phyloP scores from a whole-genome alignment of 2,797 vertebrate genomes.

The Enteromius treurensis region DNA sequence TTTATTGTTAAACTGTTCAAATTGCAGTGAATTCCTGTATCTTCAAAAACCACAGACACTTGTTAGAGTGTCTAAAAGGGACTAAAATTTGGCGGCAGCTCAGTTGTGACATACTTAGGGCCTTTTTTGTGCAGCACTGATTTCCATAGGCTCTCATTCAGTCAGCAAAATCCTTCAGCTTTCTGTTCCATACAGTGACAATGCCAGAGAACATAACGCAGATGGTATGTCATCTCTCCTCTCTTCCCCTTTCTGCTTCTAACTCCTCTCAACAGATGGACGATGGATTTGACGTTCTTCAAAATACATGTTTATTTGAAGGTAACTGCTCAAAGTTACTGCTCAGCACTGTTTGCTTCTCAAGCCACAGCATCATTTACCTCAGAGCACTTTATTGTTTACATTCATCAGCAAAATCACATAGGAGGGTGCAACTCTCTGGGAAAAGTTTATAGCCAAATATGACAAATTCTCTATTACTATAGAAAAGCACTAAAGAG shows the following conservation, averaged over 20 bases:
- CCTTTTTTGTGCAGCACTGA: conserved; percentile 22
- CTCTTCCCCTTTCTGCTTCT: conserved; percentile 7
- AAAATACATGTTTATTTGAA: conserved; percentile 19
- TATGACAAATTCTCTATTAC: background rate
- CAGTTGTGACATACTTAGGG: background rate
- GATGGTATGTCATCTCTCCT: background rate
- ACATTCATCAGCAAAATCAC: conserved; percentile 7
- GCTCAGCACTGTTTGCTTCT: conserved; percentile 1
- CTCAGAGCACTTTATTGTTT: background rate
- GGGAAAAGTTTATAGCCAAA: background rate
- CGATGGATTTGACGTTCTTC: background rate
- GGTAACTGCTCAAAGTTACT: background rate
- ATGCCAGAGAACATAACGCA: background rate
- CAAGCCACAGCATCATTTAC: background rate
- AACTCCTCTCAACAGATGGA: conserved; percentile 19
- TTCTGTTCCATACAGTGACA: conserved; percentile 23
- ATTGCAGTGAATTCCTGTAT: background rate
- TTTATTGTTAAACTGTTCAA: background rate
- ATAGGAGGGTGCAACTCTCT: background rate
- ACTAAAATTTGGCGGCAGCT: background rate
- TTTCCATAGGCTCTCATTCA: conserved; percentile 33
- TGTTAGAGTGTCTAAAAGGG: background rate
- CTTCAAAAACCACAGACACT: background rate
- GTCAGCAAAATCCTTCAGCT: conserved; percentile 36
- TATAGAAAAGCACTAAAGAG: background rate